Evolutionary conservation across 2,797 vertebrate species (phyloP), one percentile per base, ranked within the genome.

Genomic region (Leptatherina wallacei): DNA sequence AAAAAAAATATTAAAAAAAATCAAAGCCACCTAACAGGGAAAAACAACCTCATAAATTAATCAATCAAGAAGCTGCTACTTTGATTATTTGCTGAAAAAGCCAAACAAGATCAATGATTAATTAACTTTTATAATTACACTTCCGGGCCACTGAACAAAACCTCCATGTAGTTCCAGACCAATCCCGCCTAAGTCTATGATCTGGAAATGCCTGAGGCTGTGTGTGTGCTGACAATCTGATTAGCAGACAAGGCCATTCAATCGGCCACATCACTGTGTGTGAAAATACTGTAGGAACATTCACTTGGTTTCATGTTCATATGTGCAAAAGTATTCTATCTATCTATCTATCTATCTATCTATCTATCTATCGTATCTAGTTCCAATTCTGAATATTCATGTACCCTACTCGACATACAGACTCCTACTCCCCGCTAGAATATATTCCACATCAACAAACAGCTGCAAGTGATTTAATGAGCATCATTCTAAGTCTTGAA

Each of bases 391-490:
- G 12, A 47, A 56, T 55, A 66, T 81, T 47, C 52, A 54, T 52
- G 20, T 52, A 75, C 40, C 16, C 38, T 51, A 20, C 61, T 18
- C 22, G n/a, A 7, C 29, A 7, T 56, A 73, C 47, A 52, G 60
- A 20, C 61, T 2, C 42, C 32, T 51, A 65, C 63, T 57, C 67
- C 2, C 61, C 63, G 57, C 51, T 85, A 81, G 80, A 84, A 83
- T 68, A 56, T 12, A 73, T 78, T 88, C 65, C 76, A 80, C 68
- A 69, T 87, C 78, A 81, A 33, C 72, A 49, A 75, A 63, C 75
- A 82, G 81, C 85, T 88, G 83, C 57, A 40, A 83, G 69, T 35
- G 56, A 63, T 84, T 83, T 79, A 22, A 32, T 47, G 52, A 77
- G 61, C 61, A 55, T 74, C 63, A 33, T 27, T 70, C 54, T 33